phyloP scores from a whole-genome alignment of 2,888 invertebrate species.

The Apotomis capreana region DNA sequence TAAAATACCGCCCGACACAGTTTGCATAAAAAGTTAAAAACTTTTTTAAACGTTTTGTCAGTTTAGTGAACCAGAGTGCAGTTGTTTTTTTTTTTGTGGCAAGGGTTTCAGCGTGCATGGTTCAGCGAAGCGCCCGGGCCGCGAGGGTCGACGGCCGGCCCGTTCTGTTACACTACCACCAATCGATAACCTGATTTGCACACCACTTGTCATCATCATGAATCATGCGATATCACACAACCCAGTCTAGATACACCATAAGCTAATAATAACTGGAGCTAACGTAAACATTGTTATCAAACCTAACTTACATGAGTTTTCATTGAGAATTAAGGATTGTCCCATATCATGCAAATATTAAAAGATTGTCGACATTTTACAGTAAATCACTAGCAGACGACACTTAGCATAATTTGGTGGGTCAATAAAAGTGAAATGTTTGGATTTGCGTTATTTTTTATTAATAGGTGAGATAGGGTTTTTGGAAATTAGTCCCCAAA shows the following conservation, averaged over 20 bases:
- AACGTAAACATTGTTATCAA: background rate
- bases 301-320: background rate
- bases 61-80: background rate
- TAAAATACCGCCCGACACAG: no score
- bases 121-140: slow-evolving; percentile 49
- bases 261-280: background rate
- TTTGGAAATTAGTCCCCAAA: no score
- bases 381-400: no score
- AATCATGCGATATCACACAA: slow-evolving; percentile 53
- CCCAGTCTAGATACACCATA: slow-evolving; percentile 13
- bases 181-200: slow-evolving; percentile 81
- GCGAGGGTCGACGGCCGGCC: slow-evolving; percentile 73
- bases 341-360: background rate
- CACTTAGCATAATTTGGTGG: no score
- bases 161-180: slow-evolving; percentile 59
- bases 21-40: no score
- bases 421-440: no score
- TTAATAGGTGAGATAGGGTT: no score
- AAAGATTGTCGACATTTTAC: no score
- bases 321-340: background rate
- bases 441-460: no score
- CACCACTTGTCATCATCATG: slow-evolving; percentile 68
- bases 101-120: slow-evolving; percentile 1
- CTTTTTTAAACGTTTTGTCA: no score
- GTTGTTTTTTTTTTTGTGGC: background rate